Evolutionary conservation across 2,888 invertebrate species (phyloP).

Genomic region (Athalia cordata): DNA sequence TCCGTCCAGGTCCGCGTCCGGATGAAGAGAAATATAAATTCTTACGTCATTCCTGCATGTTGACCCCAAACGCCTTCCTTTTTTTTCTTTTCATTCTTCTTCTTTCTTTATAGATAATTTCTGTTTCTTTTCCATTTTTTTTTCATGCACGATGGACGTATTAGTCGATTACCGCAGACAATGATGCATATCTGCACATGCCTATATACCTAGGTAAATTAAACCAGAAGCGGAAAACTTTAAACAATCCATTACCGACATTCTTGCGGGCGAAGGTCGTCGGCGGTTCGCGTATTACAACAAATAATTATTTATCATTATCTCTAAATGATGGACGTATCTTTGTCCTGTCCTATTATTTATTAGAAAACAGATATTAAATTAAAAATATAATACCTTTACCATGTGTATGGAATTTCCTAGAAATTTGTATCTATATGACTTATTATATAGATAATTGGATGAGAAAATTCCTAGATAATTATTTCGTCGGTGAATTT

Average conservation of each 20-base stretch:
- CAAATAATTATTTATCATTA: not conserved
- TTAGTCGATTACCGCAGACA: not conserved
- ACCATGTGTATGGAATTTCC: not conserved
- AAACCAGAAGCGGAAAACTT: conserved; percentile 2
- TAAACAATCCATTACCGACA: conserved; percentile 3
- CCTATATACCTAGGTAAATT: not conserved
- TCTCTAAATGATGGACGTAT: too few relatives aligned
- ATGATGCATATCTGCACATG: not conserved
- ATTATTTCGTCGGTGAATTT: conserved; percentile 3
- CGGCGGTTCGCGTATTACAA: not conserved
- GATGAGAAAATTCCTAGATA: not conserved
- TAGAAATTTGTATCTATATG: not conserved
- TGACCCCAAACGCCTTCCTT: not conserved
- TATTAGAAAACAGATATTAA: conserved; percentile 28
- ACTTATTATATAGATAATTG: not conserved
- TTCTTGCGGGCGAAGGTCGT: conserved; percentile 29
- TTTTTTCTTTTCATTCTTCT: not conserved
- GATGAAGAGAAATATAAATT: conserved; percentile 20
- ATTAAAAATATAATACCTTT: not conserved
- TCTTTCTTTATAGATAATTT: not conserved
- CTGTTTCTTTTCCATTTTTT: not conserved
- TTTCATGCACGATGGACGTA: not conserved
- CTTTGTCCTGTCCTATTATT: conserved; percentile 3
- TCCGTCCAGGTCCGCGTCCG: not conserved
- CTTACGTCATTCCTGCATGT: conserved; percentile 22